Evolutionary conservation across 2,888 invertebrate genomes (phyloP).

Genomic region (Hirtodrosophila cameraria): DNA sequence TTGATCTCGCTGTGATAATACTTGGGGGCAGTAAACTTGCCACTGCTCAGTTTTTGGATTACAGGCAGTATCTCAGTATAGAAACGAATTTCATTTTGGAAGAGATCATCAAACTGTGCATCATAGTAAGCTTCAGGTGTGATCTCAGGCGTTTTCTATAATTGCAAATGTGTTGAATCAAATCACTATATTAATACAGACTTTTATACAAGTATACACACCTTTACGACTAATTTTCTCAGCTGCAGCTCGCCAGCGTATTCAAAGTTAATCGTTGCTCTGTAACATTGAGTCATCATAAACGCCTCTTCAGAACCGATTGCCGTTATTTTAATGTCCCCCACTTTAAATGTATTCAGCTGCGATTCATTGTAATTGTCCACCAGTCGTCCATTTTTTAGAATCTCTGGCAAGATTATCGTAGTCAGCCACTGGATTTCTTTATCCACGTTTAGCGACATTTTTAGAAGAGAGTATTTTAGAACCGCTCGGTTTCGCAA

Average conservation of each 20-base stretch:
- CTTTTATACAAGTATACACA: slow-evolving; percentile 32
- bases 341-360: slow-evolving; percentile 49
- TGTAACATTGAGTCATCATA: slow-evolving; percentile 81
- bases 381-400: slow-evolving; percentile 55
- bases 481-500: slow-evolving; percentile 19
- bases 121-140: slow-evolving; percentile 64
- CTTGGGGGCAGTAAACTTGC: slow-evolving; percentile 65
- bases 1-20: slow-evolving; percentile 77
- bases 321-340: slow-evolving; percentile 51
- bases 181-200: background rate
- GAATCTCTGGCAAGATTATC: slow-evolving; percentile 55
- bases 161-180: background rate
- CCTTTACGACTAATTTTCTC: slow-evolving; percentile 74
- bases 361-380: slow-evolving; percentile 26
- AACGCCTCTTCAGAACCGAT: slow-evolving; percentile 76
- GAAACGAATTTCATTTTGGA: slow-evolving; percentile 80
- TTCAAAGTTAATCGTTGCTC: slow-evolving; percentile 60
- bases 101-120: slow-evolving; percentile 73
- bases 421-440: slow-evolving; percentile 68
- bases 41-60: slow-evolving; percentile 54
- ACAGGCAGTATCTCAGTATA: slow-evolving; percentile 80
- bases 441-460: slow-evolving; percentile 37
- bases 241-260: slow-evolving; percentile 41
- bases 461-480: slow-evolving; percentile 3
- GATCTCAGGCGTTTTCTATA: slow-evolving; percentile 80